Base-by-base conservation (phyloP, 2,888 invertebrate species). In the Acanthosepion esculentum region DNA sequence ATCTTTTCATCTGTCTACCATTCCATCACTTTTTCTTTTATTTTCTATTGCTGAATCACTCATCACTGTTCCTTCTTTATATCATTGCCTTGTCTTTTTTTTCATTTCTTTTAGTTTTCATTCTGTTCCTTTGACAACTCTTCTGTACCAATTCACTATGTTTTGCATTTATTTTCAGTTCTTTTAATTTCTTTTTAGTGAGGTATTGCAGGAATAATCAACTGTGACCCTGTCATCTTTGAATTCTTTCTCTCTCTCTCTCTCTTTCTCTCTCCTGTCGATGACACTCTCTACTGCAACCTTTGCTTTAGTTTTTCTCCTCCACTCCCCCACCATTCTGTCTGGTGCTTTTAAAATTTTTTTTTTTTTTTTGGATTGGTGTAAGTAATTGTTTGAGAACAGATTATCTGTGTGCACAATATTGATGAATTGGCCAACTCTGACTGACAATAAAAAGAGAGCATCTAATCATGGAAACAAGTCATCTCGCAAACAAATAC, bases 361-460 rank as follows among this genome's bases (percentile, higher is more conserved):
- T 78, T n/a, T n/a, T n/a, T 78, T 78, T n/a, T n/a, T 12, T 12
- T 78, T 78, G 29, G 29, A 78, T 78, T 78, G n/a, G 78, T n/a
- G 15, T n/a, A 78, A 78, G 78, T 78, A 78, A 78, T 78, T n/a
- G 78, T 78, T 78, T 78, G 29, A 10, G 41, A 92, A 50, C 48
- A 92, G 92, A 92, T 92, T 29, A 92, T 92, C 92, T 50, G 26
- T 50, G 48, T 48, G 29, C 92, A 92, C 92, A 92, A 33, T 92
- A 92, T 92, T 92, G 92, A 92, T 41, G 41, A 92, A 92, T 48
- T 92, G 41, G 92, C 20, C 92, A 50, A 92, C 92, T 92, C 92
- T 92, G 50, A 50, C 41, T 92, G 41, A 92, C 33, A 41, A 92
- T 92, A 41, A 92, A 92, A 92, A n/a, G 91, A 91, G 33, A 92